A percentile compares a stretch with the other conserved stretches of the same genome.
Conservation (phyloP, 2,888 invertebrate genomes). For the Aporophyla nigra region DNA sequence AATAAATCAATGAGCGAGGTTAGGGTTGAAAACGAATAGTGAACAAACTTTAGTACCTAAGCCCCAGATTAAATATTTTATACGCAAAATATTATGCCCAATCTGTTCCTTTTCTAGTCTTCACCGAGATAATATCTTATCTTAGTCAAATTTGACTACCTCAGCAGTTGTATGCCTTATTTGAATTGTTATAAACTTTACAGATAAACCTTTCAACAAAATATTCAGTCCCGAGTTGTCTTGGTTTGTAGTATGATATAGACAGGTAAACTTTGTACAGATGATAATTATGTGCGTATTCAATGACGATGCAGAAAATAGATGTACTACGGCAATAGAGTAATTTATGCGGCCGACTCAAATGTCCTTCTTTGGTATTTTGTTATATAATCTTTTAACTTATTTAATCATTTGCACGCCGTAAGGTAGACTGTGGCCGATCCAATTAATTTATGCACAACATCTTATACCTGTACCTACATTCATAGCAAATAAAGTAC, state of each 20-base stretch:
- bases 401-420: too few relatives aligned
- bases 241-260: background rate
- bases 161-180: conserved; percentile 31
- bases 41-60: too few relatives aligned
- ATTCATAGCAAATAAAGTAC: too few relatives aligned
- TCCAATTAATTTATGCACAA: too few relatives aligned
- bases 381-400: too few relatives aligned
- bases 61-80: too few relatives aligned
- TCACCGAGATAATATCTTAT: conserved; percentile 32
- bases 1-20: background rate
- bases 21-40: background rate
- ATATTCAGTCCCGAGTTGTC: background rate
- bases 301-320: background rate
- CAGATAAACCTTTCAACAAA: conserved; percentile 27
- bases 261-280: background rate
- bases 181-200: conserved; percentile 19
- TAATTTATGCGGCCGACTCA: too few relatives aligned
- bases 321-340: background rate
- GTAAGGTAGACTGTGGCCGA: too few relatives aligned
- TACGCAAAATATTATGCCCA: conserved; percentile 10
- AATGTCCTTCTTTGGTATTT: too few relatives aligned
- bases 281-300: background rate
- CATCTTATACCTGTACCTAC: too few relatives aligned
- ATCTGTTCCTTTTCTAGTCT: conserved; percentile 23
- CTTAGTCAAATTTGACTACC: conserved; percentile 51